Evolutionary conservation across 2,888 invertebrate species (phyloP).

Genomic region (Tanypteryx hageni): DNA sequence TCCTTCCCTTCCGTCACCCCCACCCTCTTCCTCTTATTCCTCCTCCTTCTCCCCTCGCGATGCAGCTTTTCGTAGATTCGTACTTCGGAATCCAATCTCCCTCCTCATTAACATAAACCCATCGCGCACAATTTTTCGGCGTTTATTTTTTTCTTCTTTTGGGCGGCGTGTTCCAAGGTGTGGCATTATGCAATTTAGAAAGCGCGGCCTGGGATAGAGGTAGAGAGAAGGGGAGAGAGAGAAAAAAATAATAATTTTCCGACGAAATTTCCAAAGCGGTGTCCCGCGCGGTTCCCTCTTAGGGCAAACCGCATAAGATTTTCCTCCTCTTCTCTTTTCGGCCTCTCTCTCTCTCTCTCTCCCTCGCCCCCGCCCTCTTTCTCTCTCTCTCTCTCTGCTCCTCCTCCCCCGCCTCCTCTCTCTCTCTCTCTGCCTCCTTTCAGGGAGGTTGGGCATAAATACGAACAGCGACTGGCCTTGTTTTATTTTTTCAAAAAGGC

Average conservation of each 20-base stretch:
- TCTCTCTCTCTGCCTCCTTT: background rate
- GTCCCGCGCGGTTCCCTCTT: constrained; percentile 28
- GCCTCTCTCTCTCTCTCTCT: no score
- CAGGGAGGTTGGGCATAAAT: constrained; percentile 19
- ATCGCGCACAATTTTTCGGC: background rate
- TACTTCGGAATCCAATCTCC: background rate
- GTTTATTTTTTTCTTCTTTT: background rate
- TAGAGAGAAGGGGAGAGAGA: background rate
- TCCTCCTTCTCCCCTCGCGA: background rate
- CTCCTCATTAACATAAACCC: constrained; percentile 15
- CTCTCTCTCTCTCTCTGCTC: no score
- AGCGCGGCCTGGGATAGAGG: background rate
- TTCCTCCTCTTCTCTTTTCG: background rate
- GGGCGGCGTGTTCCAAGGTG: background rate
- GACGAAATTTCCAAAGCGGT: constrained; percentile 16
- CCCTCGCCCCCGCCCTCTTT: no score
- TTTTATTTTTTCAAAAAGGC: constrained; percentile 32
- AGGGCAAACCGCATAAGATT: constrained; percentile 18
- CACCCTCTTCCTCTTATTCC: background rate
- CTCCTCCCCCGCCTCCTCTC: no score
- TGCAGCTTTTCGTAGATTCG: background rate
- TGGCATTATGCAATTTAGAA: constrained; percentile 28
- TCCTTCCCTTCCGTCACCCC: background rate
- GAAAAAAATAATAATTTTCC: constrained; percentile 14
- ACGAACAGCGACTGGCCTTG: constrained; percentile 35